Evolutionary conservation across 23 tunicate species (phyloP).

Genomic region (Trididemnum clinides): DNA sequence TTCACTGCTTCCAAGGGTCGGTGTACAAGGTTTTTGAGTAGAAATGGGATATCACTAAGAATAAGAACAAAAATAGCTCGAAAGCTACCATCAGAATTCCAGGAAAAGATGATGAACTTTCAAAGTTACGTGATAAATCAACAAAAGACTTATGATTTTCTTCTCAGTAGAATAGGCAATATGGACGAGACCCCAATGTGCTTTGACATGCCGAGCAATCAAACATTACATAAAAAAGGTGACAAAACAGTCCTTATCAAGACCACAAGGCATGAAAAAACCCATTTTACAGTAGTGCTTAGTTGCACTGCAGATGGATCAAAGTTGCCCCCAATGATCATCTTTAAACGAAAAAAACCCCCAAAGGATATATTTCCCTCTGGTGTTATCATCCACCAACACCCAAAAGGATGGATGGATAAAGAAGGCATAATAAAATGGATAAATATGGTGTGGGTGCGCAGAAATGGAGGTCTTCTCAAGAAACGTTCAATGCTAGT

Average conservation of each 20-base stretch:
- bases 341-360: slow-evolving; percentile 15
- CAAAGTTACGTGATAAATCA: slow-evolving; percentile 12
- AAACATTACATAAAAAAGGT: not conserved
- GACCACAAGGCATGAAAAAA: not conserved
- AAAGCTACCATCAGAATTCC: slow-evolving; percentile 32
- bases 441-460: slow-evolving; percentile 30
- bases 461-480: slow-evolving; percentile 33
- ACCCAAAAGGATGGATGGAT: slow-evolving; percentile 58
- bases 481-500: slow-evolving; percentile 14
- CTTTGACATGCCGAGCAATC: slow-evolving; percentile 43
- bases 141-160: slow-evolving; percentile 25
- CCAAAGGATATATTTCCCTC: slow-evolving; percentile 36
- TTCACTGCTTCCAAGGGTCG: slow-evolving; percentile 32
- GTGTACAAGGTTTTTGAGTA: slow-evolving; percentile 40
- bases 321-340: not conserved
- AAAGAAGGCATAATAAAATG: slow-evolving; percentile 16
- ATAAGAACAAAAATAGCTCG: slow-evolving; percentile 20
- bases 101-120: slow-evolving; percentile 39
- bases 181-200: slow-evolving; percentile 51
- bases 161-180: slow-evolving; percentile 25
- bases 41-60: slow-evolving; percentile 37
- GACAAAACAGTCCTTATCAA: not conserved
- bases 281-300: slow-evolving; percentile 15
- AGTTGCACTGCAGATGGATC: not conserved
- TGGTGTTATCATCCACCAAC: slow-evolving; percentile 31